Evolutionary conservation across 2,888 invertebrate species (phyloP), one percentile per base, ranked within the genome.

Genomic region (Lasioglossum zephyrum): DNA sequence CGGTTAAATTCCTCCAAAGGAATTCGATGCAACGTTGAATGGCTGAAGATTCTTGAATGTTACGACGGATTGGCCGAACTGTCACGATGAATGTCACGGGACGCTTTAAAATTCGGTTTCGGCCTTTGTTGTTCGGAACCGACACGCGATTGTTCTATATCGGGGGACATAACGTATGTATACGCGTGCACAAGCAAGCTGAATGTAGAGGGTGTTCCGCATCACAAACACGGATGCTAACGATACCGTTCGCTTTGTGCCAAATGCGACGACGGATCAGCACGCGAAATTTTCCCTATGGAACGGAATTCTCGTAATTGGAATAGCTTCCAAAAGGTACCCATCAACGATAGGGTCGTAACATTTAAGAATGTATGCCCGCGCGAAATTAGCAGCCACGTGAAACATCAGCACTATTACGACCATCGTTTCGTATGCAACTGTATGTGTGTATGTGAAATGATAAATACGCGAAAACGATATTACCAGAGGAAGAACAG

Each of bases 221-320:
- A 47, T 74, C 69, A 81, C 36, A 70, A 85, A 79, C 79, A 53
- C 39, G 53, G 60, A 79, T 77, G 72, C 81, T 84, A 87, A 88
- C 88, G 87, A 88, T 73, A 82, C 53, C 80, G 72, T 72, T 81
- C 53, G 70, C 77, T 41, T 47, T 69, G 79, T 77, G 77, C 77
- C 76, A 49, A 88, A 78, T 72, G 77, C 77, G 73, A 66, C 53
- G 78, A 80, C 72, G 69, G 31, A 79, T 83, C 83, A 73, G 76
- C 73, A 31, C 53, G n/a, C 44, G 81, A 57, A 79, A 80, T 78
- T 84, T 86, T 78, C 77, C 73, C 76, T 49, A 76, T 63, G 73
- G 70, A 79, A 84, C 77, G 78, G 69, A 63, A 87, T 83, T 86
- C 63, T 66, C 73, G 57, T 47, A 66, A 81, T 80, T 73, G 53